Evolutionary conservation across 2,888 invertebrate species (phyloP), one percentile per base, ranked within the genome.

Genomic region (Mellilla xanthometata): DNA sequence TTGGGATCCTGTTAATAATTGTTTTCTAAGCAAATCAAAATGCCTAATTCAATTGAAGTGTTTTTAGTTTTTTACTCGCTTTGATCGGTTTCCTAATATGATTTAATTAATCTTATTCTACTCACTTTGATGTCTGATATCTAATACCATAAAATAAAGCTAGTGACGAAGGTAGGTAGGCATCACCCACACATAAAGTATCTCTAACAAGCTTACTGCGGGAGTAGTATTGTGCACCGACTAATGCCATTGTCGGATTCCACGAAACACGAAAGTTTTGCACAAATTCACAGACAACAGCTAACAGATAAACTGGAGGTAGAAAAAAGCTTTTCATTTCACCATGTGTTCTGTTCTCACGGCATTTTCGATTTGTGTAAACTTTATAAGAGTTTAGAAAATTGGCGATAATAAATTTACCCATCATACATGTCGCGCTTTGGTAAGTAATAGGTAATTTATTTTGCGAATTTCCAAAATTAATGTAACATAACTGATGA

Each of bases 301-400:
- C n/a, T n/a, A n/a, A 24, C 24, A 24, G 24, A 24, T 24, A 8
- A 7, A 24, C 8, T n/a, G n/a, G 4, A n/a, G 4, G 7, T 24
- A 24, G 24, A 8, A 24, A 0, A 1, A 3, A 24, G 24, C 8
- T 24, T 23, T 24, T 24, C 24, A 24, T n/a, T 19, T 3, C 24
- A n/a, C 39, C 39, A 26, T 26, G 31, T 39, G 39, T n/a, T 11
- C 12, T 3, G 9, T 31, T 39, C 39, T 11, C 39, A 39, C 39
- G 32, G 11, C n/a, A 26, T 26, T 39, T 31, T 10, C 8, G 10
- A 7, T 26, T 22, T 3, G 11, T 19, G 22, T 10, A 38, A 22
- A 39, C 8, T 26, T 15, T 31, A 6, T 19, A 19, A 1, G 6
- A 19, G 6, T 19, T 19, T n/a, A n/a, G n/a, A n/a, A n/a, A n/a